Base-by-base conservation (phyloP, 2,888 invertebrate species). In the Yponomeuta evonymella region DNA sequence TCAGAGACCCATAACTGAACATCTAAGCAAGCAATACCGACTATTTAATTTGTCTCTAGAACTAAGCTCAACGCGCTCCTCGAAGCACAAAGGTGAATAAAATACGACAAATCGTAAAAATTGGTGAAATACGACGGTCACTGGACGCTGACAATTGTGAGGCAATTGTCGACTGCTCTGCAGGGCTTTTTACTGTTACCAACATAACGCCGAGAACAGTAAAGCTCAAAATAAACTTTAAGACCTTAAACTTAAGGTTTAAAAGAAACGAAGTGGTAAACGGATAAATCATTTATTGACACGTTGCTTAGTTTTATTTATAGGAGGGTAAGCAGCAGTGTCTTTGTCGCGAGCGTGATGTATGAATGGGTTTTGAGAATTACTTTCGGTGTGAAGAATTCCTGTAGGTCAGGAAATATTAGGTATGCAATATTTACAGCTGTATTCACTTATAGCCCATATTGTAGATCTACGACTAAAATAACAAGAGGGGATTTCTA, bases 331-430 rank as follows among this genome's bases (percentile, higher is more conserved):
- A 76, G 67, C 74, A 73, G 72, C 73, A 79, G 77, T 79, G 77
- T 79, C 79, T 79, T 81, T 84, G 79, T 85, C 76, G 76, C 79
- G 79, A 80, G 76, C 85, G 84, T 86, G 84, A 83, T 84, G 83
- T 82, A 86, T 89, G 88, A 90, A 90, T 90, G 85, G 81, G 79
- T 81, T 85, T 85, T 71, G 76, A 78, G 83, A 84, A 83, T 87
- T 83, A 84, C 75, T 73, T 70, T 67, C 63, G 69, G 15, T 4
- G 2, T 58, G 43, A 58, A 58, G 51, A 15, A 58, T 15, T 3
- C 15, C 51, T 12, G 15, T 51, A 58, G 51, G 51, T 58, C 51
- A 15, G 51, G 6, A 15, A 58, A 15, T 58, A 5, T 15, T 58
- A 15, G 15, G 15, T 58, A 51, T 51, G 2, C 51, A 12, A 12